Evolutionary conservation across 2,113 vertebrate genomes (phyloP).

Genomic region (Callopanchax toddi): DNA sequence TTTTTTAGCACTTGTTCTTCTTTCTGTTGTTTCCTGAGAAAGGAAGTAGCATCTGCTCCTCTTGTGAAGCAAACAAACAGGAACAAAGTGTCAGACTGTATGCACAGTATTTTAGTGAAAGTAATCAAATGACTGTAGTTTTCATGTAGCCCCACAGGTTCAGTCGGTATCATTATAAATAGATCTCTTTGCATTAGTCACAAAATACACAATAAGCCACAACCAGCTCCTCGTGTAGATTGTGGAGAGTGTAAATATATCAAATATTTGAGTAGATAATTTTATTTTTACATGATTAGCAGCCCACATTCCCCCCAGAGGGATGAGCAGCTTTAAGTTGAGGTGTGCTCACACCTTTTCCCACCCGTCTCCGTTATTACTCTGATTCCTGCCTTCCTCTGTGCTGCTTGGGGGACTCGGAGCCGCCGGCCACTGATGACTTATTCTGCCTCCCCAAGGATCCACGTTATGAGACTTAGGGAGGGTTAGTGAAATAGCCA

Average conservation of each 20-base stretch:
- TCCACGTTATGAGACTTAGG: constrained; percentile 68
- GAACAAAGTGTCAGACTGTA: no score
- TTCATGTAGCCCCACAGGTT: no score
- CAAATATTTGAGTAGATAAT: no score
- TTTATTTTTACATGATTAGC: no score
- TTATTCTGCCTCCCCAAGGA: constrained; percentile 67
- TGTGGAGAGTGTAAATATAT: no score
- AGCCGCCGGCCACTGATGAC: constrained; percentile 49
- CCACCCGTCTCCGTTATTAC: constrained; percentile 46
- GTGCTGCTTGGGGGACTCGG: constrained; percentile 23
- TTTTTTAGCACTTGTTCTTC: constrained; percentile 2
- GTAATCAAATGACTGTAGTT: no score
- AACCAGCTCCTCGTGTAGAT: no score
- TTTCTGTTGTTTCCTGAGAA: constrained; percentile 21
- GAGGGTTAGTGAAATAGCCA: constrained; percentile 66
- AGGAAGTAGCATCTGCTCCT: constrained; percentile 38
- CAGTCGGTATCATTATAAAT: not conserved
- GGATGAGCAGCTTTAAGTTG: constrained; percentile 13
- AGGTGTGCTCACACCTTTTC: constrained; percentile 32
- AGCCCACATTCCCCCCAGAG: not conserved
- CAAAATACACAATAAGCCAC: not conserved
- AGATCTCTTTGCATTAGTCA: not conserved
- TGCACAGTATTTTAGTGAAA: no score
- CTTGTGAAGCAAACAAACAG: constrained; percentile 31
- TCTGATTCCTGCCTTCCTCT: constrained; percentile 47